Base-by-base conservation (phyloP, 2,888 invertebrate species). In the Erebia epiphron region DNA sequence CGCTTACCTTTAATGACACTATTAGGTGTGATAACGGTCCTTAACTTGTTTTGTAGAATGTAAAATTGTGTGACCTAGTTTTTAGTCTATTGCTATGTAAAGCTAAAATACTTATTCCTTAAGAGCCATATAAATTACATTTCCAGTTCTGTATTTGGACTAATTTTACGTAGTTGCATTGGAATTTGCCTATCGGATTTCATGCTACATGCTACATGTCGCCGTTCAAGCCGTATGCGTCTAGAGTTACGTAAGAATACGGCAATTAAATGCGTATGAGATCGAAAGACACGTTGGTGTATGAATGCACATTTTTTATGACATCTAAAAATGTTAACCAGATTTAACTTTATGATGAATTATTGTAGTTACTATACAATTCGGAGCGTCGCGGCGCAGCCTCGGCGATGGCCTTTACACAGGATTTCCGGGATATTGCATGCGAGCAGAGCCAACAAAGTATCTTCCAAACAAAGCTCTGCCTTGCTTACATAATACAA, bases 401-500 rank as follows among this genome's bases (percentile, higher is more conserved):
- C 79, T 79, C 78, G 79, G 52, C 70, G 78, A n/a, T 83, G 91
- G 86, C 91, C 91, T 90, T 86, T 83, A 79, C 83, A 83, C 90
- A 90, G 91, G 91, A 92, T 91, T 90, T 92, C 92, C 92, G 92
- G 89, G 88, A 90, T 79, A 83, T 79, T 83, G 84, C 84, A 74
- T 86, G 84, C 84, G 60, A 70, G 74, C 79, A 79, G 75, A 80
- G 76, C 78, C 80, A 80, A 80, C 78, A 83, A 82, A 35, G 35
- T 35, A 58, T 81, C 79, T 74, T 71, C 67, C 73, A 73, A 73
- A 75, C 71, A 73, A 73, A 73, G 62, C 14, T 26, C 57, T n/a
- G 26, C 46, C 50, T 58, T 66, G 61, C 35, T 52, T 64, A 54
- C 13, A 41, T 49, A 66, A 65, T 43, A 43, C 8, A 7, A 35